A percentile compares a stretch with the other conserved stretches of the same genome.
Evolutionary conservation across 2,113 vertebrate genomes (phyloP).

Genomic region (Chauna torquata): DNA sequence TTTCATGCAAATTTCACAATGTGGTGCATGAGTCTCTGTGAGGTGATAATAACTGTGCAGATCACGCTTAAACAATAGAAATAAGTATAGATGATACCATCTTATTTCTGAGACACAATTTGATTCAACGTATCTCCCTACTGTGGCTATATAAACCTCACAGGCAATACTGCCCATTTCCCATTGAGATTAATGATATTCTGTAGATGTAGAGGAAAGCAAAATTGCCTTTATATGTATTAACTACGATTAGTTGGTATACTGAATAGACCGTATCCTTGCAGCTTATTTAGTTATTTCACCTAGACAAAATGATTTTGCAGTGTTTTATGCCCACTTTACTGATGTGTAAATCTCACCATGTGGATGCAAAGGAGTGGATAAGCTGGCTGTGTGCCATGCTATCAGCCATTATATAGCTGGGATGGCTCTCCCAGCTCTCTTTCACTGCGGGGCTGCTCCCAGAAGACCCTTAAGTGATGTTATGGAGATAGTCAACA

Average conservation of each 20-base stretch:
- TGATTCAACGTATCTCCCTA: neutral
- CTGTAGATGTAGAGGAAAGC: neutral
- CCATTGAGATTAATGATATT: neutral
- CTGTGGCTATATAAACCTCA: neutral
- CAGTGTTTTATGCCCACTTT: neutral
- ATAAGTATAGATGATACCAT: neutral
- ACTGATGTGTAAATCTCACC: neutral
- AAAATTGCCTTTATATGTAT: neutral
- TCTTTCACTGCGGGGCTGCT: neutral
- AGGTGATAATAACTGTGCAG: conserved; percentile 47
- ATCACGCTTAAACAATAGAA: neutral
- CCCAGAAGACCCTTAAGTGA: neutral
- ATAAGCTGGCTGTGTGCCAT: neutral
- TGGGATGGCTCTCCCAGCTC: neutral
- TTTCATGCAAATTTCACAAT: conserved; percentile 64
- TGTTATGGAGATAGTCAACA: neutral
- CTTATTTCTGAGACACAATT: neutral
- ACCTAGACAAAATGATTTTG: neutral
- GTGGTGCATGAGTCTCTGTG: neutral
- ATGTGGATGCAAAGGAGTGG: neutral
- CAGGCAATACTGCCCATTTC: neutral
- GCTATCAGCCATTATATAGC: too few relatives aligned
- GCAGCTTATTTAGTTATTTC: neutral
- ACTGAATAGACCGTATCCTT: rapidly evolving
- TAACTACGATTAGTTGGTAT: neutral